Evolutionary conservation across 2,113 vertebrate species (phyloP), one percentile per base, ranked within the genome.

Genomic region (Periophthalmus modestus): DNA sequence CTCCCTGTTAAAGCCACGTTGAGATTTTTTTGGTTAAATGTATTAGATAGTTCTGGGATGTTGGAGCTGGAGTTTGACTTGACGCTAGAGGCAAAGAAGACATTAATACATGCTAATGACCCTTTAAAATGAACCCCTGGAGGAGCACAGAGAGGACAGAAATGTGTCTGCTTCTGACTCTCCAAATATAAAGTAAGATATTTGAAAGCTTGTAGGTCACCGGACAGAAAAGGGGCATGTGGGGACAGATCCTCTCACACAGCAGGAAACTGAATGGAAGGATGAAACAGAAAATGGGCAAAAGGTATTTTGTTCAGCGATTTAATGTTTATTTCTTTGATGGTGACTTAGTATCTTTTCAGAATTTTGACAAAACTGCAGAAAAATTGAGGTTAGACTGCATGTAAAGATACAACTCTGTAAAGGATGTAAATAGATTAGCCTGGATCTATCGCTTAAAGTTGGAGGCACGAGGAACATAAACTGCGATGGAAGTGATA

Each of bases 51-150:
- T 39, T 61, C 23, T 66, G 62, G 71, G 75, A 74, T 81, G 84
- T 59, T 48, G 73, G 33, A 66, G 73, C 86, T 80, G 78, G 21
- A 75, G 71, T 80, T 78, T 75, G 70, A 81, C 73, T 84, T 55
- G 66, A 84, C 65, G 82, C 71, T 78, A 0, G 72, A 77, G 80
- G 87, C 79, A 85, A 85, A 84, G 74, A 77, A 82, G 87, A 83
- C 78, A 78, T 80, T 87, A 87, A 85, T 85, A 86, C 83, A 82
- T 82, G 87, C 77, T 90, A 91, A 90, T 91, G 88, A 86, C 76
- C 84, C 69, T 14, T 72, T 83, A 79, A 84, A 86, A 87, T 75
- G 48, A 82, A 79, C 33, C 84, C 84, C 85, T n/a, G 34, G 83
- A 85, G 90, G 81, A 80, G 84, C 71, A 72, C 57, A 58, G 61